A percentile compares a stretch with the other conserved stretches of the same genome.
phyloP scores from a whole-genome alignment of 2,888 invertebrate genomes.

The Proisotoma minuta region DNA sequence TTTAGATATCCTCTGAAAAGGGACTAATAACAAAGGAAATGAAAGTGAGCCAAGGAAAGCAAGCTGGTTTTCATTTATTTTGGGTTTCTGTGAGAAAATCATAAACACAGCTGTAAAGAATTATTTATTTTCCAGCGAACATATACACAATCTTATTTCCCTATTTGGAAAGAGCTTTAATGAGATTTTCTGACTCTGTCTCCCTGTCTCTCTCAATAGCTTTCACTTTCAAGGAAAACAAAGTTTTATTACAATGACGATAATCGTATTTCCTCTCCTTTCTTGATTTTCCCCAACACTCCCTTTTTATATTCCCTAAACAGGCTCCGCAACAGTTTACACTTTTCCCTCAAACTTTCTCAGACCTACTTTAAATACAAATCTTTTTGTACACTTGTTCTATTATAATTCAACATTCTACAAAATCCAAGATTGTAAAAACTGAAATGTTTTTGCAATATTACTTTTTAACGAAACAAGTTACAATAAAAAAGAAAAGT shows the following conservation, averaged over 20 bases:
- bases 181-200: constrained; percentile 44
- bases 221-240: constrained; percentile 29
- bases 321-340: constrained; percentile 2
- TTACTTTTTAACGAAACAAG: too few species aligned
- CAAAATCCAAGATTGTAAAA: too few species aligned
- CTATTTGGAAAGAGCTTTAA: constrained; percentile 39
- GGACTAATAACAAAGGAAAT: constrained; percentile 22
- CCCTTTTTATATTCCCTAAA: constrained; percentile 17
- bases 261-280: constrained; percentile 45
- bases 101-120: constrained; percentile 47
- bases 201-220: constrained; percentile 23
- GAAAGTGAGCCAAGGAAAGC: too few species aligned
- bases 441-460: too few species aligned
- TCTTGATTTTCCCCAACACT: constrained; percentile 14
- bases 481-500: too few species aligned
- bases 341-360: constrained; percentile 5
- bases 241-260: constrained; percentile 47
- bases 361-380: too few species aligned
- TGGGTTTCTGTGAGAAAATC: constrained; percentile 33
- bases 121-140: constrained; percentile 45
- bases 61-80: constrained; percentile 30
- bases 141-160: constrained; percentile 30
- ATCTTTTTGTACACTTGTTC: too few species aligned
- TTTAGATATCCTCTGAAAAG: constrained; percentile 17
- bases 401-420: too few species aligned